Base-by-base conservation (phyloP, 92 coral and sea anemone genomes). In the Palythoa grandis region DNA sequence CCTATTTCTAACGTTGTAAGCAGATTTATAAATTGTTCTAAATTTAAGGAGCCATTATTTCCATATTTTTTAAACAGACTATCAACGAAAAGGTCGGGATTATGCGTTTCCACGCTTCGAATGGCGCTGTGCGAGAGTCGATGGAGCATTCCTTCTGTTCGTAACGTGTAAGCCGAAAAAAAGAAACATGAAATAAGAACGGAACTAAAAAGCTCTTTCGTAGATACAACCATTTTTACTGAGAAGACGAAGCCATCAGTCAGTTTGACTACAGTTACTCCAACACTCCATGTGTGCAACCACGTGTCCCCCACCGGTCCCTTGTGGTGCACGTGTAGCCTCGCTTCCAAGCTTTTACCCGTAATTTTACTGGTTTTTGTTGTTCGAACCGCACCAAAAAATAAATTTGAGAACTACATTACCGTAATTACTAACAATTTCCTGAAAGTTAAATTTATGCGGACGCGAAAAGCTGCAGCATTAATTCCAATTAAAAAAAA, bases 41-140 rank as follows among this genome's bases (percentile, higher is more conserved):
- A 29, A 52, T 76, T 89, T 87, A 94, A 83, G 11, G 95, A 83
- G 22, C 90, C 94, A 76, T 90, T 92, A n/a, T 29, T 61, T 24
- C 98, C 98, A 83, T 92, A 94, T 20, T 87, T 91, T 16, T 84
- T 76, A 77, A 94, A 94, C 77, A 94, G 50, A 47, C 78, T 68
- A 52, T 94, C 88, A 67, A 83, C 76, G 86, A 94, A 94, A 57
- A 85, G 82, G 37, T 76, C 72, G 7, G 95, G 87, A 1, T 69
- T 73, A 7, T 88, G 87, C 38, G 53, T 83, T 47, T 87, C 88
- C 29, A 91, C 80, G 82, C 98, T 94, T 19, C 98, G 95, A 70
- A 88, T 88, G 38, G 87, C 92, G 17, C 85, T 73, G 75, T 92
- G 95, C 4, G 98, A 88, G 0, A 94, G 74, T 2, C 60, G 43